These are phyloP conservation scores for Silurus glanis DNA, from an alignment of 2,113 vertebrate species.

Conservation along the genomic window DNA sequence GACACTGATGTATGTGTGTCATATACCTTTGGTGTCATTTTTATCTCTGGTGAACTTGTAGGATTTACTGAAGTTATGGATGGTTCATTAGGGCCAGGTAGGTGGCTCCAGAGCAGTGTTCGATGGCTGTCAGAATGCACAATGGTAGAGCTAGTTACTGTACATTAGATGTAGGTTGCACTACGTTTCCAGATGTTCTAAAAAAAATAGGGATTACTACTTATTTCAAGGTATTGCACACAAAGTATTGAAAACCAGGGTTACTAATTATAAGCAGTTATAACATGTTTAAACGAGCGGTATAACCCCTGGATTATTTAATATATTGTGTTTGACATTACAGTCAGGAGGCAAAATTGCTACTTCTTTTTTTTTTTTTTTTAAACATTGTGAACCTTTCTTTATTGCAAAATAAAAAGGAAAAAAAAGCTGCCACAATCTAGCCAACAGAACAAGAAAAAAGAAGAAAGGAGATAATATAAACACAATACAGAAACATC, in stretches of 20 bases:
- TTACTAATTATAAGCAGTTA: neutral
- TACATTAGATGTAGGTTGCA: slow-evolving; percentile 15
- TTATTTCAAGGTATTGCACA: neutral
- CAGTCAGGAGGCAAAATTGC: neutral
- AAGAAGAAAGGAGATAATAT: neutral
- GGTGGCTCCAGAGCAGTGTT: slow-evolving; percentile 9
- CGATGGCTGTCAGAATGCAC: slow-evolving; percentile 24
- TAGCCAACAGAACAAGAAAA: neutral
- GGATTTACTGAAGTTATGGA: neutral
- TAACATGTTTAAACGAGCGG: neutral
- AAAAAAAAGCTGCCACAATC: neutral
- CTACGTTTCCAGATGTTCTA: slow-evolving; percentile 6
- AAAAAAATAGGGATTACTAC: neutral
- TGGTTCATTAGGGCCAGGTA: slow-evolving; percentile 26
- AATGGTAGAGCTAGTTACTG: slow-evolving; percentile 6
- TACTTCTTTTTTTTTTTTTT: neutral
- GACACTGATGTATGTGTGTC: neutral
- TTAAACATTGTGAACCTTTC: neutral
- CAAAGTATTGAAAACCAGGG: neutral
- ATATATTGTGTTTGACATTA: neutral
- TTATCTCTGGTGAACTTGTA: neutral
- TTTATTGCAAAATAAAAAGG: neutral
- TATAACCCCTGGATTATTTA: no score
- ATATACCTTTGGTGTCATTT: neutral
- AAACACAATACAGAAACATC: neutral